Evolutionary conservation across 2,797 vertebrate genomes (phyloP).

Genomic region (Anguilla marmorata): DNA sequence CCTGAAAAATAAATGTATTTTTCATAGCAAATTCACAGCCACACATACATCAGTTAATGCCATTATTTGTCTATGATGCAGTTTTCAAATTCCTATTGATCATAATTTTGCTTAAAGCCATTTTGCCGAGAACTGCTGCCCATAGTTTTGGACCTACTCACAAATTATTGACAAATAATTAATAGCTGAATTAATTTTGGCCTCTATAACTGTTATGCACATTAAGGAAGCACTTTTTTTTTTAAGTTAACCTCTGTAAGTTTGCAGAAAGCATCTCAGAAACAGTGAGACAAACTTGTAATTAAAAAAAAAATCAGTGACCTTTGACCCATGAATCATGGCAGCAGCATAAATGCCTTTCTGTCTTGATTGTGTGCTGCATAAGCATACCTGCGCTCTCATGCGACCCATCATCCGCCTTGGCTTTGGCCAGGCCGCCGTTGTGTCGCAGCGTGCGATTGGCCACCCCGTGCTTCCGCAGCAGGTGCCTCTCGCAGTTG

Average conservation of each 20-base stretch:
- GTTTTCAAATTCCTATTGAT: constrained; percentile 9
- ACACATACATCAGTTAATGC: background rate
- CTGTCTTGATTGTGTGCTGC: background rate
- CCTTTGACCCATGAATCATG: background rate
- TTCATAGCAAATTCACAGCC: background rate
- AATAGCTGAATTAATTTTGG: background rate
- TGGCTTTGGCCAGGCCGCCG: constrained; percentile 65
- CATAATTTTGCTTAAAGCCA: background rate
- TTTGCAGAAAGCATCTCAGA: background rate
- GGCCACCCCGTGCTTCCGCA: constrained; percentile 81
- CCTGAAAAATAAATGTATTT: background rate
- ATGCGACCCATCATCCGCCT: constrained; percentile 71
- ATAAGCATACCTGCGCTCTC: constrained; percentile 71
- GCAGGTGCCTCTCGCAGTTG: constrained; percentile 89
- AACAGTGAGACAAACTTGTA: background rate
- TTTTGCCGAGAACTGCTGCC: background rate
- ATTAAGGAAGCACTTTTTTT: background rate
- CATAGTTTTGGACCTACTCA: background rate
- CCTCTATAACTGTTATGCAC: background rate
- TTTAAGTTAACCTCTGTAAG: background rate
- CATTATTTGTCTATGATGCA: background rate
- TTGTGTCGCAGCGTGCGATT: constrained; percentile 79
- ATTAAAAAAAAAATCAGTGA: background rate
- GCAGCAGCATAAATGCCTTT: background rate
- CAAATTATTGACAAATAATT: background rate